These are phyloP conservation scores for Camelus bactrianus DNA, from an alignment of 2,113 vertebrate genomes.

Conservation along the genomic window DNA sequence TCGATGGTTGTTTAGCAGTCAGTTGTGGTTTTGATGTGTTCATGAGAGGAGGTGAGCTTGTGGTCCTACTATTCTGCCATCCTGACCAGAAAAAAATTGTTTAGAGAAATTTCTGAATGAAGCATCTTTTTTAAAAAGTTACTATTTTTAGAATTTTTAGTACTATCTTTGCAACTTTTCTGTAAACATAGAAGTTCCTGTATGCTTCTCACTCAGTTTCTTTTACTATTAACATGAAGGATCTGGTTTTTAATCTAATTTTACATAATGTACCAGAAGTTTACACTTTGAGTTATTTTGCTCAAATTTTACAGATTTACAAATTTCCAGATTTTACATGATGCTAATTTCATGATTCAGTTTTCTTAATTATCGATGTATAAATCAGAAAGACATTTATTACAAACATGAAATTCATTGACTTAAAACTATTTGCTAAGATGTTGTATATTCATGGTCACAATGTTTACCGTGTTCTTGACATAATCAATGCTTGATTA, in stretches of 20 bases:
- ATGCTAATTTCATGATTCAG: background rate
- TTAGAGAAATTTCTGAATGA: slow-evolving; percentile 10
- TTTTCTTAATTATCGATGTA: slow-evolving; percentile 43
- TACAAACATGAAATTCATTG: slow-evolving; percentile 31
- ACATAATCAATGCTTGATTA: slow-evolving; percentile 9
- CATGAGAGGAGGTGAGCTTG: no score
- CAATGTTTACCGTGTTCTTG: background rate
- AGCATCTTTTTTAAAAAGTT: background rate
- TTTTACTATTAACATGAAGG: background rate
- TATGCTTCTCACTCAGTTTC: background rate
- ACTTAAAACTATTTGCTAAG: background rate
- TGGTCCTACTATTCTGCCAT: no score
- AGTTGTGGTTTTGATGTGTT: no score
- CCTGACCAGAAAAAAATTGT: no score
- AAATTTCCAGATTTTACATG: slow-evolving; percentile 8
- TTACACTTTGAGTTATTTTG: background rate
- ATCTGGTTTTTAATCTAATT: slow-evolving; percentile 54
- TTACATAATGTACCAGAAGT: background rate
- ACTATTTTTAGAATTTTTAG: slow-evolving; percentile 44
- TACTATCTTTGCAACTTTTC: slow-evolving; percentile 10
- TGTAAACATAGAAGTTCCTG: background rate
- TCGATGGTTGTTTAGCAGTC: no score
- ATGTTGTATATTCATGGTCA: background rate
- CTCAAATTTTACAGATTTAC: background rate
- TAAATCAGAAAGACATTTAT: background rate